phyloP scores from a whole-genome alignment of 2,888 invertebrate genomes.

The Bhutanitis thaidina region DNA sequence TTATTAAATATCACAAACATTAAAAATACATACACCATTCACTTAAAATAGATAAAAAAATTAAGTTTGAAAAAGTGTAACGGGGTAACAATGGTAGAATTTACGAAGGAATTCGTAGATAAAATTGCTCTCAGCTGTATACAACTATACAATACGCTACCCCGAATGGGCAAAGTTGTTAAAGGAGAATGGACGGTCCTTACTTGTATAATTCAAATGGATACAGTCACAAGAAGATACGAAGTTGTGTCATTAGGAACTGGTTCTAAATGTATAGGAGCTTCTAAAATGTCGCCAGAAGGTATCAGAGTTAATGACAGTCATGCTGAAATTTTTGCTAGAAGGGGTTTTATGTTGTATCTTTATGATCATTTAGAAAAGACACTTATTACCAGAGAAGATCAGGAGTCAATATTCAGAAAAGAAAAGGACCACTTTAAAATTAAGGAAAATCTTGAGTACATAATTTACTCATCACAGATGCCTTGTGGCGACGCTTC shows the following conservation, averaged over 20 bases:
- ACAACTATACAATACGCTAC: constrained; percentile 79
- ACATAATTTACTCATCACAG: constrained; percentile 92
- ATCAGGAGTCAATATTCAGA: constrained; percentile 46
- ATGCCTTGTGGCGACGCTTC: constrained; percentile 97
- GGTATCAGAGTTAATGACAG: constrained; percentile 92
- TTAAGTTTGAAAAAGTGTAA: too few species aligned
- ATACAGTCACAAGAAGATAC: constrained; percentile 43
- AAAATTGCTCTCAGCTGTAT: constrained; percentile 80
- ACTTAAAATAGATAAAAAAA: too few species aligned
- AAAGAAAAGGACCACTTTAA: constrained; percentile 51
- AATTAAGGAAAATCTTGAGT: constrained; percentile 80
- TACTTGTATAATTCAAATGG: constrained; percentile 83
- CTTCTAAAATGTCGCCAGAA: constrained; percentile 79
- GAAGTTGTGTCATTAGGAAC: constrained; percentile 91
- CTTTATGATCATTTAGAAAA: constrained; percentile 82
- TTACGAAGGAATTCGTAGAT: constrained; percentile 51
- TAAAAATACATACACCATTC: too few species aligned
- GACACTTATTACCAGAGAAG: constrained; percentile 39
- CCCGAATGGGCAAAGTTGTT: constrained; percentile 90
- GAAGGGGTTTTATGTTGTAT: constrained; percentile 90
- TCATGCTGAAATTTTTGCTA: constrained; percentile 93
- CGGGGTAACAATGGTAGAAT: constrained; percentile 40
- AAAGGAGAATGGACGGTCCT: constrained; percentile 91
- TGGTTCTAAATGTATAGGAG: constrained; percentile 95
- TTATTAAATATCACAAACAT: too few species aligned